Evolutionary conservation across 2,113 vertebrate species (phyloP).

Genomic region (Poicephalus meyeri): DNA sequence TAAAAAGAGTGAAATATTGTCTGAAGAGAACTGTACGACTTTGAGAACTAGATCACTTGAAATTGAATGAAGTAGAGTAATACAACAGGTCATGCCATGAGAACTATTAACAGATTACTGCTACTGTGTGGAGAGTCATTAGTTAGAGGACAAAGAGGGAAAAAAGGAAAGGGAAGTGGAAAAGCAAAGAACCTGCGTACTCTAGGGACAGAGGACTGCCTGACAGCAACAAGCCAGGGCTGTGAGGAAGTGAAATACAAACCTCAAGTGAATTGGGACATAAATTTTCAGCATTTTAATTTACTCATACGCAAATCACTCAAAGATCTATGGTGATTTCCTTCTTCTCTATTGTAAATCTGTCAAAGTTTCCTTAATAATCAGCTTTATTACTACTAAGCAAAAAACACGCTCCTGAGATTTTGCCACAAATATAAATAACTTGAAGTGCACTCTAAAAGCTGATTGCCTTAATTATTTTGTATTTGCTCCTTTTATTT

Average conservation of each 20-base stretch:
- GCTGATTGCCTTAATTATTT: not conserved
- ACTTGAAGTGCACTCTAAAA: not conserved
- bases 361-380: not conserved
- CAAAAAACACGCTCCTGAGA: not conserved
- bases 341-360: not conserved
- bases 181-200: not conserved
- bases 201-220: not conserved
- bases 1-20: conserved; percentile 5
- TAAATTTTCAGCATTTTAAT: not conserved
- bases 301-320: not conserved
- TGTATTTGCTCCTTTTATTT: not conserved
- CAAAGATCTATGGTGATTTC: not conserved
- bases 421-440: not conserved
- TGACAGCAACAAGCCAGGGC: not conserved
- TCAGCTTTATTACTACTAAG: not conserved
- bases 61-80: not conserved
- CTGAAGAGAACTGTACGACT: not conserved
- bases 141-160: not conserved
- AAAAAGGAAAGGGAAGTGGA: not conserved
- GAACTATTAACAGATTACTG: not conserved
- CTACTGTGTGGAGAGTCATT: not conserved
- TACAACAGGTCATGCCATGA: not conserved
- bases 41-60: not conserved
- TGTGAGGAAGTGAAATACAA: not conserved
- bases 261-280: not conserved